phyloP scores from a whole-genome alignment of 1,140 invertebrate species.

The Drosophila ficusphila region DNA sequence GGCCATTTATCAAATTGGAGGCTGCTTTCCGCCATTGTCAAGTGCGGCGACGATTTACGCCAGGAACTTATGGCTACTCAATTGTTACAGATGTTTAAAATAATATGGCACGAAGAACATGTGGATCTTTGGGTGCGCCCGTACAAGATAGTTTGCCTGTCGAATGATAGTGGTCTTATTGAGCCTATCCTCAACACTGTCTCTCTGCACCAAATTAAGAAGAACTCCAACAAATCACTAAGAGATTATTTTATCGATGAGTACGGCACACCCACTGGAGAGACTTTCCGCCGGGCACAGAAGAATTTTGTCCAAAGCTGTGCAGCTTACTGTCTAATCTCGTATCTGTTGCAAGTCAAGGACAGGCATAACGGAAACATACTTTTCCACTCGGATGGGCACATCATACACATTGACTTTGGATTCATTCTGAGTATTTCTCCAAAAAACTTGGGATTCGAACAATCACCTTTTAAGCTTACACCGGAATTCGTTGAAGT shows the following conservation, averaged over 20 bases:
- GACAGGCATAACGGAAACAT: conserved; percentile 99
- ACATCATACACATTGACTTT: conserved; percentile 99
- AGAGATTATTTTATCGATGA: conserved; percentile 97
- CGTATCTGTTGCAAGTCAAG: conserved; percentile 99
- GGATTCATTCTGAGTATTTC: conserved; percentile 99
- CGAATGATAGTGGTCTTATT: conserved; percentile 96
- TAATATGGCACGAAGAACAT: conserved; percentile 96
- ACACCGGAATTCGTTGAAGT: conserved; percentile 99
- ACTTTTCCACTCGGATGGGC: conserved; percentile 96
- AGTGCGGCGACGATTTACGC: conserved; percentile 98
- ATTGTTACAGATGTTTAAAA: conserved; percentile 93
- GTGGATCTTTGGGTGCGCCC: conserved; percentile 94
- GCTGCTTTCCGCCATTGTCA: conserved; percentile 97
- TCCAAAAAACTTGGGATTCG: conserved; percentile 96
- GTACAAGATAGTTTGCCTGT: conserved; percentile 93
- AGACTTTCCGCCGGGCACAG: conserved; percentile 96
- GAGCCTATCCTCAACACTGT: conserved; percentile 98
- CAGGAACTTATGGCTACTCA: conserved; percentile 99
- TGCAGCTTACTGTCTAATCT: conserved; percentile 98
- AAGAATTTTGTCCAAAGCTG: conserved; percentile 99
- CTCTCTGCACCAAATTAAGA: conserved; percentile 99
- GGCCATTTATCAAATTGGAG: conserved; percentile 96
- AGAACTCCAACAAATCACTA: conserved; percentile 95
- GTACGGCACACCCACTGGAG: conserved; percentile 93
- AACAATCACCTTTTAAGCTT: conserved; percentile 96